phyloP scores from a whole-genome alignment of 2,888 invertebrate species.

The Napeogenes inachia region DNA sequence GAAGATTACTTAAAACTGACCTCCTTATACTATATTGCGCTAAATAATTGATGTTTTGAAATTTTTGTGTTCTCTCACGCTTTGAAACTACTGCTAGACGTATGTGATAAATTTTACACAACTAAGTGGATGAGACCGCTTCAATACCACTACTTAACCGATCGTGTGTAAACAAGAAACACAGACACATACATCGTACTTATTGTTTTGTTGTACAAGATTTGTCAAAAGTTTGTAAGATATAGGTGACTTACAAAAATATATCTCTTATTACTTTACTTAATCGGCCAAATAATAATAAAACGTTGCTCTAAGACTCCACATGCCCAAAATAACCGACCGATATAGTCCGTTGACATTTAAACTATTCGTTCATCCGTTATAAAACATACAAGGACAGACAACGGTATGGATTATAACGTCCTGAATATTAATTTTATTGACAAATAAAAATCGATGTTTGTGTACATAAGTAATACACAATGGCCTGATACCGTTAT shows the following conservation, averaged over 20 bases:
- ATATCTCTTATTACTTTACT: too few relatives aligned
- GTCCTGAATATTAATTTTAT: slow-evolving; percentile 63
- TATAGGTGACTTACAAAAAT: too few relatives aligned
- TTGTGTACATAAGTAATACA: slow-evolving; percentile 11
- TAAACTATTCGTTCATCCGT: slow-evolving; percentile 48
- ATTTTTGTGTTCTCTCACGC: slow-evolving; percentile 63
- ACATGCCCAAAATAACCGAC: slow-evolving; percentile 11
- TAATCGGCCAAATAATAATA: too few relatives aligned
- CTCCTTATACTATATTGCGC: slow-evolving; percentile 56
- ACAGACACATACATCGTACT: neutral
- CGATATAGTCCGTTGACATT: slow-evolving; percentile 32
- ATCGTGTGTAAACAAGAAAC: neutral
- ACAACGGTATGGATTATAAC: slow-evolving; percentile 52
- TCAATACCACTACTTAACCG: neutral
- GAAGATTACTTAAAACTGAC: slow-evolving; percentile 61
- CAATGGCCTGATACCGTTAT: slow-evolving; percentile 38
- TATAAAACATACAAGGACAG: slow-evolving; percentile 49
- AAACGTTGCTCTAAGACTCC: neutral
- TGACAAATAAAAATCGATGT: slow-evolving; percentile 43
- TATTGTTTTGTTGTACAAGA: too few relatives aligned
- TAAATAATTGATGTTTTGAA: slow-evolving; percentile 63
- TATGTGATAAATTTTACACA: slow-evolving; percentile 21
- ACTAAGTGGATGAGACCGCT: slow-evolving; percentile 7
- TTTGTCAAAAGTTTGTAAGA: too few relatives aligned
- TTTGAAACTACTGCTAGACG: slow-evolving; percentile 37